Base-by-base conservation (phyloP, 2,113 vertebrate genomes). In the Gopherus flavomarginatus region DNA sequence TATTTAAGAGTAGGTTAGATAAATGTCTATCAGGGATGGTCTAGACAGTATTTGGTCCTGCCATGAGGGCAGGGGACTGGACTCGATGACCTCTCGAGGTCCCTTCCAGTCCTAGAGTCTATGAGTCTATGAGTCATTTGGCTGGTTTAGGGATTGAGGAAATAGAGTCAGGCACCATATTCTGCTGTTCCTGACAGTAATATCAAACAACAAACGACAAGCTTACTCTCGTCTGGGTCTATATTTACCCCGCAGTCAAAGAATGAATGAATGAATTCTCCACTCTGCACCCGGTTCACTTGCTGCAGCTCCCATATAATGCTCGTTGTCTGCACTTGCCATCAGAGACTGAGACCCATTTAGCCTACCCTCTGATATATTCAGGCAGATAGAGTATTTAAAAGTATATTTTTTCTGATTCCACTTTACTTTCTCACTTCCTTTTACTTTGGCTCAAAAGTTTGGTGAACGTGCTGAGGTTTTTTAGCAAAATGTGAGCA, bases 161-260 rank as follows among this genome's bases (percentile, higher is more conserved):
- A 50, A 24, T 81, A 44, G 47, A 84, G 38, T 59, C 65, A 89
- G 56, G 27, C 4, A 22, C 29, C 38, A 56, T 79, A 50, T 86
- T 94, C 96, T 94, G 82, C 26, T 95, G 29, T 27, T 50, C 21
- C 83, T 96, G 24, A 79, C 81, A 90, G 65, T 78, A 88, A 87
- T 14, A 57, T n/a, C 31, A 86, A 69, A 35, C 11, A 91, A 87
- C 47, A 0, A 53, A 0, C 83, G 78, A 49, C 56, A 79, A n/a
- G 11, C 56, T 77, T 56, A 35, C 44, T 75, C 85, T 85, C 47
- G 19, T 77, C 52, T 94, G 44, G 9, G 4, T 89, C 57, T 93
- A 56, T 2, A 2, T 87, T 91, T 88, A 27, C 38, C 91, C 9
- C 88, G 6, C 22, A 26, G 17, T 29, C 31, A 94, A 89, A 84